Evolutionary conservation across 2,797 vertebrate species (phyloP), one percentile per base, ranked within the genome.

Genomic region (Melanotaenia pygmaea): DNA sequence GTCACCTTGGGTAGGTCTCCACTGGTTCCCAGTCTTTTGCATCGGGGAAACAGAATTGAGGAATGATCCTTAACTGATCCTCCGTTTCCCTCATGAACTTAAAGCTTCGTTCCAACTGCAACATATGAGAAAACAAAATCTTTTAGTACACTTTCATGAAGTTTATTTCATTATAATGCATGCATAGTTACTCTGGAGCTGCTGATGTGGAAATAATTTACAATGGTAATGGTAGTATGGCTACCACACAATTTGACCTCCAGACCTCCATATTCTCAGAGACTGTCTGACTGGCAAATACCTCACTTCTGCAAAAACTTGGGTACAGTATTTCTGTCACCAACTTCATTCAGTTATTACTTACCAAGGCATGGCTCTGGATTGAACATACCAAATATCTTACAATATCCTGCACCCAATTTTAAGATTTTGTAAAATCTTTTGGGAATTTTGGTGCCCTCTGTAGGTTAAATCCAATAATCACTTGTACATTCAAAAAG

Each of bases 11-110:
- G 85, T 95, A 96, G 58, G 92, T 94, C 77, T 95, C 94, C 74
- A 96, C 93, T 0, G 95, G 96, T 47, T 91, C 90, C 96, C 96
- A 97, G 77, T 96, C 95, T 87, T 94, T 96, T 26, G 95, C 94
- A 45, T 97, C 96, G 0, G 96, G 96, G 86, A 97, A 97, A 66
- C 96, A 97, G 91, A 97, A 97, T 72, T 96, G 96, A 50, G 96
- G 96, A 81, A 97, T 96, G 58, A 96, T 96, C 86, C 95, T 96
- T 77, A 97, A 89, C 84, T 97, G 96, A 91, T 97, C 96, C 84
- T 97, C 96, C 2, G 95, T 95, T 84, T 97, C 96, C 13, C 94
- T 94, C 94, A 96, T 94, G 89, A 97, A 96, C 92, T 96, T 97
- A 90, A 97, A 96, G 0, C 94, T 95, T 80, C 94, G 91, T 82